phyloP scores from a whole-genome alignment of 2,113 vertebrate species.

The Ptilonorhynchus violaceus region DNA sequence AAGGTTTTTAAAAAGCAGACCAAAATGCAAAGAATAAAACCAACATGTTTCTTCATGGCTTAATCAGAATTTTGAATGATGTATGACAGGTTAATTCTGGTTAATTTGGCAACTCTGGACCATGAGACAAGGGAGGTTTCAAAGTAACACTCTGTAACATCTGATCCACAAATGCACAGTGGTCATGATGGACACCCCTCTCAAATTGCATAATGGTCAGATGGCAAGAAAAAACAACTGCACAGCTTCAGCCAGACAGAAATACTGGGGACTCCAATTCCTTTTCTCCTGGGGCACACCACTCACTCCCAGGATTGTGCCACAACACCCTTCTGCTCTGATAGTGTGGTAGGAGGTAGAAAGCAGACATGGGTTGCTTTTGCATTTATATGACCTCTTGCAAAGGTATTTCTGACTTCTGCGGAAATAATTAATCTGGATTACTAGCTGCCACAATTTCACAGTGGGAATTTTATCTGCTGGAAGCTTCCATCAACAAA shows the following conservation, averaged over 20 bases:
- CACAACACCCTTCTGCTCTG: background rate
- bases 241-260: background rate
- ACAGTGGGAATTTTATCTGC: background rate
- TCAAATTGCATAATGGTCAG: background rate
- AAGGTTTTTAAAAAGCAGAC: background rate
- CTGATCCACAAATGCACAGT: background rate
- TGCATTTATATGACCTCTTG: background rate
- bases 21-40: background rate
- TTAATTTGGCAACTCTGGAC: background rate
- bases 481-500: background rate
- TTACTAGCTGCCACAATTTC: background rate
- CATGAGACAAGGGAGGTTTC: background rate
- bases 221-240: background rate
- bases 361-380: background rate
- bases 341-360: background rate
- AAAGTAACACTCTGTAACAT: background rate
- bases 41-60: background rate
- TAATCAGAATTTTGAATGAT: background rate
- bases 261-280: background rate
- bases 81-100: background rate
- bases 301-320: accelerated
- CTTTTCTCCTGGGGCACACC: background rate
- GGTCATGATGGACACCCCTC: accelerated
- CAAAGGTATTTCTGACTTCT: background rate
- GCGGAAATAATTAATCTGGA: background rate